Evolutionary conservation across 1,140 invertebrate genomes (phyloP).

Genomic region (Rhagoletis zephyria): DNA sequence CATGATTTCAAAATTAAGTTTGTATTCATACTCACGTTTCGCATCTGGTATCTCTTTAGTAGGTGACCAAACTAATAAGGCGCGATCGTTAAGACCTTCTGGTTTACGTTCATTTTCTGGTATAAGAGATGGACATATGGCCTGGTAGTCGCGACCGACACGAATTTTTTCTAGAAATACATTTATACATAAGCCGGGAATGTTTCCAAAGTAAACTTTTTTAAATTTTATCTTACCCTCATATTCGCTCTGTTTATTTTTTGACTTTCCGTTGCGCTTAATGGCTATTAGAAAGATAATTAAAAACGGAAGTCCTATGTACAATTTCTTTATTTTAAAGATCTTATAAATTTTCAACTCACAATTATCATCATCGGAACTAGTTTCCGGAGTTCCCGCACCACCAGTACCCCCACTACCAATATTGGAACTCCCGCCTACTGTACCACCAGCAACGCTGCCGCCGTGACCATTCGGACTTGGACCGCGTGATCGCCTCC

Average conservation of each 20-base stretch:
- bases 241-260: slow-evolving; percentile 71
- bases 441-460: slow-evolving; percentile 54
- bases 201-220: neutral
- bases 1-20: neutral
- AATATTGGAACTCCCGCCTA: slow-evolving; percentile 44
- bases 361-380: slow-evolving; percentile 87
- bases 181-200: neutral
- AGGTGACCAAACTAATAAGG: slow-evolving; percentile 95
- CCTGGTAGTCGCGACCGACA: slow-evolving; percentile 94
- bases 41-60: slow-evolving; percentile 88
- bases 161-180: slow-evolving; percentile 85
- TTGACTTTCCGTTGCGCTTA: slow-evolving; percentile 71
- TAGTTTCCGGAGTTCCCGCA: slow-evolving; percentile 78
- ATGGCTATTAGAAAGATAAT: slow-evolving; percentile 62
- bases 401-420: slow-evolving; percentile 58
- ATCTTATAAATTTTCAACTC: slow-evolving; percentile 63
- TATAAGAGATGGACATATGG: slow-evolving; percentile 86
- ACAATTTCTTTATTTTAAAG: neutral
- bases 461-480: slow-evolving; percentile 87
- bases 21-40: slow-evolving; percentile 80
- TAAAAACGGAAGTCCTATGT: slow-evolving; percentile 6
- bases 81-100: slow-evolving; percentile 83
- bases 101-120: slow-evolving; percentile 78
- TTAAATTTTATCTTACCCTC: slow-evolving; percentile 63
- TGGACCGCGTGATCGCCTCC: slow-evolving; percentile 87